Conservation (phyloP, 2,888 invertebrate species). For the Cephonodes hylas region DNA sequence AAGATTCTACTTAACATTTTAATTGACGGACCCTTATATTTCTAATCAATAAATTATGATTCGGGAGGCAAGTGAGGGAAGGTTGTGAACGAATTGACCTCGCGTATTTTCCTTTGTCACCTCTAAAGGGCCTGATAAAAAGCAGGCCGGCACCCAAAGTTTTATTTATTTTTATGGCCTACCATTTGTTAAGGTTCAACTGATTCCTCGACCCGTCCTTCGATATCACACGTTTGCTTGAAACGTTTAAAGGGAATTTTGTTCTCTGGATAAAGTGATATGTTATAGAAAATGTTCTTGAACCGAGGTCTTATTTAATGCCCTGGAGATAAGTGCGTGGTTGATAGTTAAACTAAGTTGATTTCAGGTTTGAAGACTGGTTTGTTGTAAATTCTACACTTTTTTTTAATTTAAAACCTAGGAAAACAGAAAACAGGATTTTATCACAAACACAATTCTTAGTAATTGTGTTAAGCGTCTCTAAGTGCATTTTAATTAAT, state of each 20-base stretch:
- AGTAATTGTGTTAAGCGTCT: too few relatives aligned
- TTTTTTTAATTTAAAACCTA: too few relatives aligned
- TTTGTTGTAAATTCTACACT: too few relatives aligned
- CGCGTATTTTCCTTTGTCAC: constrained; percentile 42
- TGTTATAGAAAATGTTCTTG: background rate
- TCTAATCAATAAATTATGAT: background rate
- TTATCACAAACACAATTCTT: too few relatives aligned
- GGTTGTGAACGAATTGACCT: constrained; percentile 49
- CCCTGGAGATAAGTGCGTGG: background rate
- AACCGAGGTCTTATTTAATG: background rate
- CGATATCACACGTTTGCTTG: background rate
- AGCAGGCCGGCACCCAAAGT: constrained; percentile 46
- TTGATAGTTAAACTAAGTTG: too few relatives aligned
- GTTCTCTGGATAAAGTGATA: background rate
- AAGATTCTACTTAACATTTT: background rate
- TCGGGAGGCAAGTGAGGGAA: constrained; percentile 27
- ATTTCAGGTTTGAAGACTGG: too few relatives aligned
- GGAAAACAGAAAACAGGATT: too few relatives aligned
- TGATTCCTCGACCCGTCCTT: constrained; percentile 28
- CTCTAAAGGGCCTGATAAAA: constrained; percentile 50
- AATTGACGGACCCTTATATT: background rate
- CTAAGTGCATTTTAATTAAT: too few relatives aligned
- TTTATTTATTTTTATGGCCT: constrained; percentile 64
- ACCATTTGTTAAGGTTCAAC: constrained; percentile 52
- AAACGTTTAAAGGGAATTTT: background rate